Evolutionary conservation across 2,888 invertebrate species (phyloP).

Genomic region (Melolontha melolontha): DNA sequence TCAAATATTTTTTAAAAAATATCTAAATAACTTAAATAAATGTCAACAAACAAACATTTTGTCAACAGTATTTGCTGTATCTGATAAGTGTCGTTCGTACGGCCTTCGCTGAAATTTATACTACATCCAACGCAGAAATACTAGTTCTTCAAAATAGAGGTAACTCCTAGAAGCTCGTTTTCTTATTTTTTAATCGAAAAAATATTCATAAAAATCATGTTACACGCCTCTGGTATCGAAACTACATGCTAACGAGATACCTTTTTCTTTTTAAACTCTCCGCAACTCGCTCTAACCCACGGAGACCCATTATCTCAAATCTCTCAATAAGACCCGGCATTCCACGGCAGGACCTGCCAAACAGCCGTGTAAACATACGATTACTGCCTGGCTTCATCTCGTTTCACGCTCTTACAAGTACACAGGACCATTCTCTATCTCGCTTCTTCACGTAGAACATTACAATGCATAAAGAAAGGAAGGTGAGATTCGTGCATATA

Average conservation of each 20-base stretch:
- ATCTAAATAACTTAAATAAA: no score
- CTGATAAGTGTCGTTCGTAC: no score
- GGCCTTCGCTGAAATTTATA: not conserved
- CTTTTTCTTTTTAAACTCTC: conserved; percentile 51
- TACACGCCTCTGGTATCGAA: conserved; percentile 57
- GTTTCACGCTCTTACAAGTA: conserved; percentile 12
- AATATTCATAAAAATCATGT: not conserved
- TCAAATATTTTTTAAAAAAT: no score
- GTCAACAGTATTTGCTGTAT: no score
- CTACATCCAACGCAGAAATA: no score
- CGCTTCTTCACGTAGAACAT: not conserved
- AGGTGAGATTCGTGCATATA: no score
- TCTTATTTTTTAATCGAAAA: no score
- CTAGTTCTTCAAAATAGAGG: no score
- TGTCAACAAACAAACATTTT: no score
- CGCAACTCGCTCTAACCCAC: conserved; percentile 54
- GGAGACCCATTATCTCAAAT: conserved; percentile 59
- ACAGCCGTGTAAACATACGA: conserved; percentile 60
- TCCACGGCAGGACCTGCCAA: conserved; percentile 55
- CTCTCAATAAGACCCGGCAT: conserved; percentile 57
- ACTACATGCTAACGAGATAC: conserved; percentile 62
- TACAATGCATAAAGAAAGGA: no score
- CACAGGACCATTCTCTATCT: conserved; percentile 2
- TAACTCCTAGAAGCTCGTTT: not conserved
- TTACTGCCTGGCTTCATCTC: conserved; percentile 48